Conservation (phyloP, 2,888 invertebrate species). For the Acanthococcus lagerstroemiae region DNA sequence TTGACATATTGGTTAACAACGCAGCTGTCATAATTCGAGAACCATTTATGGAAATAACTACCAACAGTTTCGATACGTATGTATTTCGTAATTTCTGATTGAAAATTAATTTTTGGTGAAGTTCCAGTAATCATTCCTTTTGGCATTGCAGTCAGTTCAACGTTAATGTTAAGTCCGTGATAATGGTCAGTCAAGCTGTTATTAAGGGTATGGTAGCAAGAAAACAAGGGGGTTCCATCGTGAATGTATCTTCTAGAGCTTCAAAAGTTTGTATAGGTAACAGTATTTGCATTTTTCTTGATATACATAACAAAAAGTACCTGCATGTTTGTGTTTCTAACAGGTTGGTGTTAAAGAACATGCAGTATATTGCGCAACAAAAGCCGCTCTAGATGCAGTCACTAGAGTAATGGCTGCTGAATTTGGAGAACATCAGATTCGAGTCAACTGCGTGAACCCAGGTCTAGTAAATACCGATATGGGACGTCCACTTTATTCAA, state of each 20-base stretch:
- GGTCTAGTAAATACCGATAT: conserved; percentile 89
- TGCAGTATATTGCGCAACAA: conserved; percentile 70
- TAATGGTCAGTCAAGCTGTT: conserved; percentile 77
- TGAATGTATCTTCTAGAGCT: conserved; percentile 84
- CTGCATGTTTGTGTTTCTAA: too few species aligned
- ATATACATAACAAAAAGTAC: too few species aligned
- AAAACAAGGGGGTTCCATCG: conserved; percentile 66
- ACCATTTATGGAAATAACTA: conserved; percentile 57
- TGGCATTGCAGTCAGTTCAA: conserved; percentile 48
- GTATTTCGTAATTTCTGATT: conserved; percentile 31
- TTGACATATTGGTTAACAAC: conserved; percentile 82
- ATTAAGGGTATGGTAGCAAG: conserved; percentile 60
- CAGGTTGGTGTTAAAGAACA: conserved; percentile 64
- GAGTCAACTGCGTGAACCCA: conserved; percentile 87
- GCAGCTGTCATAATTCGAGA: conserved; percentile 64
- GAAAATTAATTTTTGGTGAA: not conserved
- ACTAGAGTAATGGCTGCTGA: conserved; percentile 77
- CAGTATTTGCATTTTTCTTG: too few species aligned
- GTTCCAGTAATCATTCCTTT: not conserved
- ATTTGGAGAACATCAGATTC: conserved; percentile 68
- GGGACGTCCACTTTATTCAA: conserved; percentile 76
- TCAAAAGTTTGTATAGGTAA: too few species aligned
- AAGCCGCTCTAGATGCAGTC: conserved; percentile 78
- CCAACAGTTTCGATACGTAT: conserved; percentile 62
- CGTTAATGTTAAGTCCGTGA: conserved; percentile 72